Percentiles rank a stretch among this genome's conserved stretches.
These are phyloP conservation scores for Trilocha varians DNA, from an alignment of 2,888 invertebrate genomes.

Conservation along the genomic window DNA sequence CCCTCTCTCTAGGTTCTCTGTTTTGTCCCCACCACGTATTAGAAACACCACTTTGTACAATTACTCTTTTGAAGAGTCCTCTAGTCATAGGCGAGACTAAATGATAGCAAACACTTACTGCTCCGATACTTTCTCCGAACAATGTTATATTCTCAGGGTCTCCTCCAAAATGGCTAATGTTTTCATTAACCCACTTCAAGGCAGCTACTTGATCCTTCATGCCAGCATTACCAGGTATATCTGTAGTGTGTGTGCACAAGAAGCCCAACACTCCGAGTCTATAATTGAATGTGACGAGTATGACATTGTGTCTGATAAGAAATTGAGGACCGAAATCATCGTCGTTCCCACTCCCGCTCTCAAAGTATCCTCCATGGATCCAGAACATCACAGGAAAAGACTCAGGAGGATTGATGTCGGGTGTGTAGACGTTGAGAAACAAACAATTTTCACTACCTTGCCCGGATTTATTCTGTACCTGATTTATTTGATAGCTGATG, in stretches of 20 bases:
- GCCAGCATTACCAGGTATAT: constrained; percentile 34
- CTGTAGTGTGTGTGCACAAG: constrained; percentile 27
- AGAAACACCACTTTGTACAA: constrained; percentile 77
- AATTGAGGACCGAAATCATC: constrained; percentile 27
- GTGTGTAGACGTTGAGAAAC: constrained; percentile 40
- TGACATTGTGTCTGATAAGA: constrained; percentile 24
- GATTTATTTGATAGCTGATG: constrained; percentile 25
- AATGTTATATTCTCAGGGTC: constrained; percentile 36
- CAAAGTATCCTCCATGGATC: constrained; percentile 30
- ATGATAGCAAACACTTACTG: constrained; percentile 26
- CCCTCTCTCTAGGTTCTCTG: constrained; percentile 55
- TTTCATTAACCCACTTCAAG: constrained; percentile 32
- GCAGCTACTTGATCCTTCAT: constrained; percentile 40
- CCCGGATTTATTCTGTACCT: constrained; percentile 6
- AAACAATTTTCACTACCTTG: constrained; percentile 40
- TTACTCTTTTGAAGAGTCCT: constrained; percentile 49
- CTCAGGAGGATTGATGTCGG: constrained; percentile 19
- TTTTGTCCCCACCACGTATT: constrained; percentile 67
- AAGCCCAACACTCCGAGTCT: constrained; percentile 32
- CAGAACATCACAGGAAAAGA: constrained; percentile 36
- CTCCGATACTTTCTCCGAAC: constrained; percentile 43
- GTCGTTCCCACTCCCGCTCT: constrained; percentile 26
- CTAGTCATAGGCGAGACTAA: constrained; percentile 41
- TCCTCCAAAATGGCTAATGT: constrained; percentile 35
- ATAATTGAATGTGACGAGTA: constrained; percentile 34